Base-by-base conservation (phyloP, 2,797 vertebrate genomes). In the Pseudotriccus pelzelni region DNA sequence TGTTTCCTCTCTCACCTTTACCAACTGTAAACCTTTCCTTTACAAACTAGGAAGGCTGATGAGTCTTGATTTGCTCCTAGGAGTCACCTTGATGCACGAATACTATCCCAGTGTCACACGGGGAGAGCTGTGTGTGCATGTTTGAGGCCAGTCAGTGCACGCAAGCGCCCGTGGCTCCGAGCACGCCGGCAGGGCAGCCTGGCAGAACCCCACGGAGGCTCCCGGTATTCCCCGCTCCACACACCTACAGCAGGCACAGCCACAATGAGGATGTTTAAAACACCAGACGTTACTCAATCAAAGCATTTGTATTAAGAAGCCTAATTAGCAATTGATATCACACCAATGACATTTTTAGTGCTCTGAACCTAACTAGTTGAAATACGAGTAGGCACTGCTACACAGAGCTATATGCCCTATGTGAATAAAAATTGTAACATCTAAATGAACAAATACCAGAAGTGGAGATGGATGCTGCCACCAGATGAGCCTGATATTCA, bases 151-250 rank as follows among this genome's bases (percentile, higher is more conserved):
- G 4, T 2, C 46, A 19, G 41, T 14, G 59, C 17, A 3, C 0
- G 2, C 10, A 9, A 5, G 28, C 9, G 0, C 39, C 0, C 1
- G 11, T 25, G 1, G 17, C 49, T 37, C 28, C 3, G 12, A 50
- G 12, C 4, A 0, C 20, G 11, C 53, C 4, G 55, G 37, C 32
- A n/a, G 50, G 32, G 39, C n/a, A 70, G 44, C 39, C 30, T 17
- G 3, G 4, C 3, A 1, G 17, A 27, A 32, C 27, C 32, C 39
- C 3, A 0, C 39, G 0, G 0, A 14, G 34, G 30, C 23, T 41
- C 52, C n/a, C 47, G 0, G 1, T 1, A 5, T 12, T 36, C 59
- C 81, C 67, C n/a, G 56, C 37, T 39, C 55, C 7, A 41, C 8
- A 2, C 44, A 2, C 36, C 12, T 10, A 14, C 8, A 27, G 44